These are phyloP conservation scores for Tetragnatha montana DNA, from an alignment of 2,888 invertebrate genomes.

Conservation along the genomic window DNA sequence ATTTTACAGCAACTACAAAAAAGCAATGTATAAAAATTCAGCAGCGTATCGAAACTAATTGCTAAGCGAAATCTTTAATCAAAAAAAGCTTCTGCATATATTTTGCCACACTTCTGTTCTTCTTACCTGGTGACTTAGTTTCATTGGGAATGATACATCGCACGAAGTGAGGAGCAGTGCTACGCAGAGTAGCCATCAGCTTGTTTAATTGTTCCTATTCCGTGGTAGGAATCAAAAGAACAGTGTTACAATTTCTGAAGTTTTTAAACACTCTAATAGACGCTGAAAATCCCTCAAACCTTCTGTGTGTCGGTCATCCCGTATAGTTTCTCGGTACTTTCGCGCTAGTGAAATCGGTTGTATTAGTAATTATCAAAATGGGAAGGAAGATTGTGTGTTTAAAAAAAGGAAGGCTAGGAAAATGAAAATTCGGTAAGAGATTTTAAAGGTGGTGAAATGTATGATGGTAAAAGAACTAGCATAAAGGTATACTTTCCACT, in stretches of 20 bases:
- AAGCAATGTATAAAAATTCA: not conserved
- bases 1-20: not conserved
- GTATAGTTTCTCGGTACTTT: not conserved
- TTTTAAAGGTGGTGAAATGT: not conserved
- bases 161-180: conserved; percentile 79
- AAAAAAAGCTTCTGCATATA: no score
- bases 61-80: not conserved
- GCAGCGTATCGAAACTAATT: not conserved
- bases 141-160: conserved; percentile 80
- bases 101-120: not conserved
- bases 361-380: not conserved
- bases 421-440: not conserved
- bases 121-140: conserved; percentile 89
- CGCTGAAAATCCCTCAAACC: not conserved
- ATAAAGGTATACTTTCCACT: no score
- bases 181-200: conserved; percentile 78
- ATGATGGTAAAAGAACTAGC: not conserved
- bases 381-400: not conserved
- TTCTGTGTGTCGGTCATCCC: not conserved
- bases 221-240: conserved; percentile 26
- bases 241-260: not conserved
- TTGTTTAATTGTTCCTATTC: conserved; percentile 77
- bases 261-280: not conserved
- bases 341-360: not conserved
- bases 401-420: not conserved